Base-by-base conservation (phyloP, 2,113 vertebrate species). In the Passer montanus region DNA sequence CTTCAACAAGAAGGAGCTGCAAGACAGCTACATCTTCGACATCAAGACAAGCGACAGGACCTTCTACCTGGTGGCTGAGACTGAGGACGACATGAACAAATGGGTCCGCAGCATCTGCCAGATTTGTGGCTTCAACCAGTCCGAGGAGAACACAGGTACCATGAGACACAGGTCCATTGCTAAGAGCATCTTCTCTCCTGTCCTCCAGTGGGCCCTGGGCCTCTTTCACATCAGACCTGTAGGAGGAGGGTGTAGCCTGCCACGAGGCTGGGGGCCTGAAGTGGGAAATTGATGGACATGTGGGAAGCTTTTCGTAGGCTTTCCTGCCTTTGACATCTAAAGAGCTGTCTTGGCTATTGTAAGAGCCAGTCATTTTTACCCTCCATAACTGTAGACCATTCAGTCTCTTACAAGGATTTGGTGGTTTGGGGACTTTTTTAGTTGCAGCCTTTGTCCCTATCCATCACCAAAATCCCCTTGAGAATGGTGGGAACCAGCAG, bases 71-170 rank as follows among this genome's bases (percentile, higher is more conserved):
- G 99, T 99, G 83, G 99, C 99, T 0, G 99, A 99, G 96, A 99
- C 99, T 0, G 99, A 99, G 93, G 99, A 99, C 11, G 99, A 99
- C 84, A 99, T 99, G 99, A 99, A 99, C 97, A 99, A 99, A 94
- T 99, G 99, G 99, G 99, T 99, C 44, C 99, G 99, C 91, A 98
- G 99, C 94, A 99, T 99, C 97, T 99, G 99, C 95, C 99, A 99
- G 97, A 99, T 99, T 87, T 99, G 99, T 39, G 99, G 99, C 73
- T 99, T 99, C 98, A 99, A 99, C 97, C 99, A 99, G 95, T 99
- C 99, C 0, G 99, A 99, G 56, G 99, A 99, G 89, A 98, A 97
- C 94, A 94, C 99, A 91, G 99, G 99, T 99, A 99, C 3, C 5
- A 1, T 73, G 64, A 69, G 9, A 77, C n/a, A 49, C 3, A 1